phyloP scores from a whole-genome alignment of 2,888 invertebrate genomes.

The Ptilodon capucinus region DNA sequence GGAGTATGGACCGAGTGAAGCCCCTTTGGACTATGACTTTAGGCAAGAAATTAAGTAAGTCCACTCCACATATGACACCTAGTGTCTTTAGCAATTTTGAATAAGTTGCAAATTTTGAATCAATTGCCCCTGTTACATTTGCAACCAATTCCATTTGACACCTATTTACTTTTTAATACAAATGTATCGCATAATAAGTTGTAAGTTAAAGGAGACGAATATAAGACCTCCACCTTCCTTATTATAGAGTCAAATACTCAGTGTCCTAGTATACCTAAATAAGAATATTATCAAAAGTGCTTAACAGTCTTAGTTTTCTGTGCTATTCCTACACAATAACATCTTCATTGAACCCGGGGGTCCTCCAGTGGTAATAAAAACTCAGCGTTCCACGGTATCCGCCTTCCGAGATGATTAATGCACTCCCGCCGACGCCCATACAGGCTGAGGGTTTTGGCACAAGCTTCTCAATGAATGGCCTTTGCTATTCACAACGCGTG shows the following conservation, averaged over 20 bases:
- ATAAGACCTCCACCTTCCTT: no score
- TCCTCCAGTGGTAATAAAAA: slow-evolving; percentile 37
- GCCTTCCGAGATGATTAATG: slow-evolving; percentile 38
- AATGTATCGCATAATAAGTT: no score
- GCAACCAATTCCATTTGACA: no score
- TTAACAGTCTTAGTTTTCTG: slow-evolving; percentile 1
- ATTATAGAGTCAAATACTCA: background rate
- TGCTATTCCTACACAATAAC: background rate
- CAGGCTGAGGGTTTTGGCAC: slow-evolving; percentile 25
- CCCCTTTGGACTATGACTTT: slow-evolving; percentile 11
- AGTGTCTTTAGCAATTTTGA: background rate
- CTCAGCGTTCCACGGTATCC: slow-evolving; percentile 30
- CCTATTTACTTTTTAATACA: no score
- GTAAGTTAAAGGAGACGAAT: no score
- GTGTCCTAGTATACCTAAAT: no score
- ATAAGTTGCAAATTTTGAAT: background rate
- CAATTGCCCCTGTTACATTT: no score
- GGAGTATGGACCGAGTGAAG: slow-evolving; percentile 33
- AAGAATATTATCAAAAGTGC: background rate
- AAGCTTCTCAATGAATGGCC: background rate
- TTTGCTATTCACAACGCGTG: background rate
- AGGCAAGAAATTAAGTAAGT: background rate
- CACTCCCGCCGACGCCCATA: slow-evolving; percentile 34
- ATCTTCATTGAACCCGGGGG: slow-evolving; percentile 35
- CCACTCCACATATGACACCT: background rate